Conservation (phyloP, 2,797 vertebrate genomes). For the Acrocephalus scirpaceus region DNA sequence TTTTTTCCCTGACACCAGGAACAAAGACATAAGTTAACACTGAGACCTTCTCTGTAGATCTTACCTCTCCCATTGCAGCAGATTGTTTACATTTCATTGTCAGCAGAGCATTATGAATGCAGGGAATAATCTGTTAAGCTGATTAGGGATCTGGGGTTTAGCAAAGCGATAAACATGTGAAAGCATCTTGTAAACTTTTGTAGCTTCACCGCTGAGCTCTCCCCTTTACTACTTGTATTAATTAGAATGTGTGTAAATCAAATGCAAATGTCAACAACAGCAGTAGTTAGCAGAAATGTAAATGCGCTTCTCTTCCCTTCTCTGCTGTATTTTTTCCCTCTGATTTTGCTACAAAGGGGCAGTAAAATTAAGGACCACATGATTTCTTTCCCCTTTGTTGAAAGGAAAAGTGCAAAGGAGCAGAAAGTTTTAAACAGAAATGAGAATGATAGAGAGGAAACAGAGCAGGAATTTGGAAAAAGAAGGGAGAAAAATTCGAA, state of each 20-base stretch:
- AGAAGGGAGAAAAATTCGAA: not conserved
- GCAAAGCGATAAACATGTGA: not conserved
- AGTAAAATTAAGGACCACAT: not conserved
- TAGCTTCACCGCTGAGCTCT: not conserved
- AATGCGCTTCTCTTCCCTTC: not conserved
- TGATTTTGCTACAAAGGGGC: not conserved
- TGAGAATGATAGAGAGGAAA: not conserved
- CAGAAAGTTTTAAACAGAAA: not conserved
- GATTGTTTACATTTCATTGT: not conserved
- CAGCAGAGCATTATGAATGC: not conserved
- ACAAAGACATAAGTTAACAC: not conserved
- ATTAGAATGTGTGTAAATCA: conserved; percentile 29
- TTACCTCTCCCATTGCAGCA: not conserved
- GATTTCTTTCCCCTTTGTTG: not conserved
- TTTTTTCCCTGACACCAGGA: not conserved
- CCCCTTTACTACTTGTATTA: conserved; percentile 1
- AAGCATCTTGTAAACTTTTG: conserved; percentile 39
- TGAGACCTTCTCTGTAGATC: not conserved
- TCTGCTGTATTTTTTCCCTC: not conserved
- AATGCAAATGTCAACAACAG: not conserved
- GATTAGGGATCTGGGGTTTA: not conserved
- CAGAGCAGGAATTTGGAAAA: not conserved
- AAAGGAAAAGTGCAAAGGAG: not conserved
- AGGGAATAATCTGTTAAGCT: not conserved
- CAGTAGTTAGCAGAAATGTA: not conserved